Evolutionary conservation across 2,888 invertebrate genomes (phyloP), one percentile per base, ranked within the genome.

Genomic region (Anorthoa munda): DNA sequence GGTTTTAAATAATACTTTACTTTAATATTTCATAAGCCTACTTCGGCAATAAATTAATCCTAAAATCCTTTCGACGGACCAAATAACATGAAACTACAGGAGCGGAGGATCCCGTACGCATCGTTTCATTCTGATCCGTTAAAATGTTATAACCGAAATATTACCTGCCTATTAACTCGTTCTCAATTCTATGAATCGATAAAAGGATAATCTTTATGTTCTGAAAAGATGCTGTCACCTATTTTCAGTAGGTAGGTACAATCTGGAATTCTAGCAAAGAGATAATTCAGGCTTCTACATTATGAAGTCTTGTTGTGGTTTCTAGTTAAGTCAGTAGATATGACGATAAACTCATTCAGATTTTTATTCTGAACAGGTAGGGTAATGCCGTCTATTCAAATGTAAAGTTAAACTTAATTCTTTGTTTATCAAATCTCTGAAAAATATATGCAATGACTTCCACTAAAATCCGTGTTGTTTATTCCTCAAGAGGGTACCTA

Each of bases 31-130:
- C 48, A 39, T 53, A 21, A 23, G 51, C 60, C 4, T 58, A 77
- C 39, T 48, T 55, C 60, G n/a, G 17, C 18, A 56, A 70, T 67
- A 75, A 77, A 60, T 68, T 74, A 79, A 82, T 74, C 65, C 66
- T 31, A 46, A 76, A 70, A 84, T 70, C 85, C 66, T 76, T 79
- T 59, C 64, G 21, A 64, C 71, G 31, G 63, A 68, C 72, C 67
- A 55, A 75, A 79, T 66, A 83, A 66, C 45, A 70, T 9, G 26
- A 45, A 69, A 75, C 71, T 84, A 82, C 66, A 15, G n/a, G 11
- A 64, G 59, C 63, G 50, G 64, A 67, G 56, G 48, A 71, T 71
- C 66, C 39, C n/a, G 45, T 46, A 64, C 65, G 72, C 71, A 17
- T 21, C 55, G 53, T 9, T 82, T 64, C 46, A 53, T 55, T 73